A percentile compares a stretch with the other conserved stretches of the same genome.
phyloP scores from a whole-genome alignment of 2,113 vertebrate genomes.

The Periophthalmus modestus region DNA sequence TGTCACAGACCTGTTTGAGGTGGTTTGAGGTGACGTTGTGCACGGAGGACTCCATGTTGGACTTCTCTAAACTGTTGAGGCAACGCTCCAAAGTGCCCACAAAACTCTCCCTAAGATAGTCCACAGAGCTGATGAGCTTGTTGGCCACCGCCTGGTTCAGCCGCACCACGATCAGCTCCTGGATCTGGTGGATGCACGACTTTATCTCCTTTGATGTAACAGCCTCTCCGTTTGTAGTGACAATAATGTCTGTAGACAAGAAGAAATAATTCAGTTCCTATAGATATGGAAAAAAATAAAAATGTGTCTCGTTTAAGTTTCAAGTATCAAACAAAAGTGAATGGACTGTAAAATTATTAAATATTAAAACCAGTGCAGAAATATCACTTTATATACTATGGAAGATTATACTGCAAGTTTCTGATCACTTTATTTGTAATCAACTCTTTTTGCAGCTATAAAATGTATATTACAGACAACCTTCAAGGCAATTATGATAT shows the following conservation, averaged over 20 bases:
- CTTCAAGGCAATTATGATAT: too few relatives aligned
- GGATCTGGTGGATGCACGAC: slow-evolving; percentile 93
- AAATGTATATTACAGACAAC: too few relatives aligned
- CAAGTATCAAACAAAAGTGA: too few relatives aligned
- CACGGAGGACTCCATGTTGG: slow-evolving; percentile 74
- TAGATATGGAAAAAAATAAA: not conserved
- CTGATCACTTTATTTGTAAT: too few relatives aligned
- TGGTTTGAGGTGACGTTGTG: slow-evolving; percentile 92
- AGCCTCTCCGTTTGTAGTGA: slow-evolving; percentile 90
- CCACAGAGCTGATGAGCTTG: slow-evolving; percentile 94
- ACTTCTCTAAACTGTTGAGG: slow-evolving; percentile 93
- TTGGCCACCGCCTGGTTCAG: slow-evolving; percentile 96
- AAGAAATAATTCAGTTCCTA: not conserved
- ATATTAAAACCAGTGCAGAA: too few relatives aligned
- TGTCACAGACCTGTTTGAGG: slow-evolving; percentile 86
- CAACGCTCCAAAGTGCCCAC: slow-evolving; percentile 96
- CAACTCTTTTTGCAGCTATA: too few relatives aligned
- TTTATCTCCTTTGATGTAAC: slow-evolving; percentile 91
- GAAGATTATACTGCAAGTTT: too few relatives aligned
- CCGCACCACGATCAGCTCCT: slow-evolving; percentile 91
- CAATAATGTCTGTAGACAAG: slow-evolving; percentile 83
- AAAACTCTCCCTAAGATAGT: slow-evolving; percentile 96
- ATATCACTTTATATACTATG: too few relatives aligned
- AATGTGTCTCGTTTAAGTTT: too few relatives aligned
- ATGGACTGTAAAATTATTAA: too few relatives aligned